These are phyloP conservation scores for Tauraco erythrolophus DNA, from an alignment of 2,113 vertebrate species.

Conservation along the genomic window DNA sequence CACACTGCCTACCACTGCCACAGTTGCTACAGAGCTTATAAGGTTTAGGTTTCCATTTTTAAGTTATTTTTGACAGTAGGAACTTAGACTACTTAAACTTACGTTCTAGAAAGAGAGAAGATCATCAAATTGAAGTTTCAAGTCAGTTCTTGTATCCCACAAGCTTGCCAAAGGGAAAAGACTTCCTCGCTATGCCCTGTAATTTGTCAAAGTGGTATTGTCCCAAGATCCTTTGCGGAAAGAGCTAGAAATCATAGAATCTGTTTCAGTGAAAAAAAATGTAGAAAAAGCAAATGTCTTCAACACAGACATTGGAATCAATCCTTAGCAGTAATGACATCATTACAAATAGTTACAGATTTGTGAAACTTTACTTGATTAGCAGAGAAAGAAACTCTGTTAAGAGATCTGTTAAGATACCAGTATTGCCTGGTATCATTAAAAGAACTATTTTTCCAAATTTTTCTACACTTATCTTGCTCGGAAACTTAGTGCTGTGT, in stretches of 20 bases:
- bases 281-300: not conserved
- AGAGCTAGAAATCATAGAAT: not conserved
- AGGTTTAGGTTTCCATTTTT: not conserved
- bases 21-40: not conserved
- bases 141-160: not conserved
- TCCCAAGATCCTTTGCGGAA: not conserved
- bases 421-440: not conserved
- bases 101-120: not conserved
- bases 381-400: not conserved
- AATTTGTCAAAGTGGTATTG: not conserved
- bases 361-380: not conserved
- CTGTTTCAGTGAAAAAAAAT: not conserved
- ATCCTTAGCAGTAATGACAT: not conserved
- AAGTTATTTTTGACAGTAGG: not conserved
- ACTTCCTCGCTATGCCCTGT: not conserved
- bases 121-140: not conserved
- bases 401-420: not conserved
- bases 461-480: not conserved
- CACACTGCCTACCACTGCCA: not conserved
- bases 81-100: not conserved
- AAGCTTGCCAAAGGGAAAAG: not conserved
- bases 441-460: not conserved
- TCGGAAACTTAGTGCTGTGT: not conserved
- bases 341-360: not conserved
- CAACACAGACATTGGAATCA: not conserved